Evolutionary conservation across 2,797 vertebrate species (phyloP), one percentile per base, ranked within the genome.

Genomic region (Botia kubotai): DNA sequence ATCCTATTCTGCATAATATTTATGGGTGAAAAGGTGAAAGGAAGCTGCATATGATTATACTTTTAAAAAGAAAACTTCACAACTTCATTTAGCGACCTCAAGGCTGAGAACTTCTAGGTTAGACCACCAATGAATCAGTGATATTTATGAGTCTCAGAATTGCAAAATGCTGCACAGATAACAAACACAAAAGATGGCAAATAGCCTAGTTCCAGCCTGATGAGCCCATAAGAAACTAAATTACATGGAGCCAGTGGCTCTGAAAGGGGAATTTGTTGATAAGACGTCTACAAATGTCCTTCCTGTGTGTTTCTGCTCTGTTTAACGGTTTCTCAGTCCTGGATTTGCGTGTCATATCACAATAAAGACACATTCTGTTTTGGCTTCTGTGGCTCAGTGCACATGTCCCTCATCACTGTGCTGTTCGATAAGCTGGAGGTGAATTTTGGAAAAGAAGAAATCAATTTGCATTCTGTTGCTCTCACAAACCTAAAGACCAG

Each of bases 141-240:
- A 50, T 69, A 77, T 80, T 55, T 53, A 55, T 3, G 10, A 57
- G n/a, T 57, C 65, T 68, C 58, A 48, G 69, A 77, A 55, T 60
- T 75, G 68, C 43, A 46, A 46, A 62, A 80, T 80, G 77, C 77
- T 73, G 33, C 69, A 33, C 16, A 29, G 36, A 68, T 69, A 60
- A 57, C 66, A 46, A 68, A 82, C 70, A 43, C n/a, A 26, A 63
- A 39, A 13, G 17, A 69, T 80, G 75, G 82, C 46, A 33, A 82
- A 82, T 68, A 74, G 60, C 58, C 80, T 55, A 0, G 33, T 84
- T 84, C 70, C 70, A 86, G 57, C 63, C 36, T 62, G 70, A 81
- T 80, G 71, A 81, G 63, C 77, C 60, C 66, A 68, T 36, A 75
- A 3, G 7, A 36, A 65, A 68, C 23, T 39, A 29, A 58, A 77